Conservation (phyloP, 2,797 vertebrate genomes). For the Microcaecilia unicolor region DNA sequence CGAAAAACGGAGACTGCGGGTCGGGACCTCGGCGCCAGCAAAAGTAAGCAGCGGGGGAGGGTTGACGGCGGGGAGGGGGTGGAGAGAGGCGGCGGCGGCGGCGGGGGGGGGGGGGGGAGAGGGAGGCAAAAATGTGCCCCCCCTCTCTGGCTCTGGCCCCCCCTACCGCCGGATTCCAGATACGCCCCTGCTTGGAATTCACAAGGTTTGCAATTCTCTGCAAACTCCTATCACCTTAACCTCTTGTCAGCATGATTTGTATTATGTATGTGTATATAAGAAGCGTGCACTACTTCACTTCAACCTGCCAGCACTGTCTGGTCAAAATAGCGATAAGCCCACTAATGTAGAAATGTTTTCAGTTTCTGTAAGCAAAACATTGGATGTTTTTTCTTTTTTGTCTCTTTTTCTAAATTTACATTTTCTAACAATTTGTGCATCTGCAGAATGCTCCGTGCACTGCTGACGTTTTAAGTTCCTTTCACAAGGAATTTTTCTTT, state of each 20-base stretch:
- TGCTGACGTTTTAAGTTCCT: conserved; percentile 13
- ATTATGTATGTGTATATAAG: not conserved
- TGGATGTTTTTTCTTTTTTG: not conserved
- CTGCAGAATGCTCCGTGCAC: conserved; percentile 23
- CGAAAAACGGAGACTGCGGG: too few relatives aligned
- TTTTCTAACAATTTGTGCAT: conserved; percentile 15
- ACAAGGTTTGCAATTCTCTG: conserved; percentile 6
- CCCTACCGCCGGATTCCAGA: too few relatives aligned
- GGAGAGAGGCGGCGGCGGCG: too few relatives aligned
- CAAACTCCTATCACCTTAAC: not conserved
- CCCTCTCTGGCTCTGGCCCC: too few relatives aligned
- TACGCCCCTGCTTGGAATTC: too few relatives aligned
- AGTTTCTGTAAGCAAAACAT: too few relatives aligned
- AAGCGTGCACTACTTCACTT: not conserved
- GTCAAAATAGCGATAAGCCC: not conserved
- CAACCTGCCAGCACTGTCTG: not conserved
- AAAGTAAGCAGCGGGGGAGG: too few relatives aligned
- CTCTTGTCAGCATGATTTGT: not conserved
- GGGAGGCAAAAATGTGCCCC: too few relatives aligned
- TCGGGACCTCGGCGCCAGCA: too few relatives aligned
- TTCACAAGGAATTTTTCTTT: conserved; percentile 44
- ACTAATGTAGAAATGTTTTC: too few relatives aligned
- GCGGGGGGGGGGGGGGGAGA: too few relatives aligned
- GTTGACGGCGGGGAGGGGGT: too few relatives aligned
- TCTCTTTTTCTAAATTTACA: not conserved